Evolutionary conservation across 2,888 invertebrate genomes (phyloP).

Genomic region (Graphium colonna): DNA sequence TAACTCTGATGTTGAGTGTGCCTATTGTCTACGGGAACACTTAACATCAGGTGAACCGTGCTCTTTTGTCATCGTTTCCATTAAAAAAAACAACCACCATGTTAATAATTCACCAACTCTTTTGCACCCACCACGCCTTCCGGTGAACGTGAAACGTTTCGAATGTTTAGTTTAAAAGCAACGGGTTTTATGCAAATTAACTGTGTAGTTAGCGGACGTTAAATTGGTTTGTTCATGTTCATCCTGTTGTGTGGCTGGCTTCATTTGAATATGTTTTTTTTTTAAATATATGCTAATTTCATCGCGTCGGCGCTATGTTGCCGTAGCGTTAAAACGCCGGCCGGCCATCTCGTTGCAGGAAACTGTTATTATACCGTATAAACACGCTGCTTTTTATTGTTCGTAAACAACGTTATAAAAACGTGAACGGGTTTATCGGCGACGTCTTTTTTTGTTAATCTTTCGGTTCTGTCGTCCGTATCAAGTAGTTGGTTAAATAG

Average conservation of each 20-base stretch:
- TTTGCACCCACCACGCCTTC: conserved; percentile 21
- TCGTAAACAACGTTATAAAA: too few relatives aligned
- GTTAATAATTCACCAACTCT: conserved; percentile 28
- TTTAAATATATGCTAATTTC: conserved; percentile 8
- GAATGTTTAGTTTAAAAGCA: conserved; percentile 12
- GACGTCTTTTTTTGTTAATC: not conserved
- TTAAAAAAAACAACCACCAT: too few relatives aligned
- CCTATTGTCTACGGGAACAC: too few relatives aligned
- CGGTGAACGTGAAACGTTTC: conserved; percentile 5
- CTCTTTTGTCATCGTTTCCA: too few relatives aligned
- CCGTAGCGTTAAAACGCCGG: not conserved
- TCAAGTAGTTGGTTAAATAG: not conserved
- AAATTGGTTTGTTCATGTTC: conserved; percentile 18
- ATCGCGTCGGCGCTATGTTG: not conserved
- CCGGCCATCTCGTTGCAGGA: not conserved
- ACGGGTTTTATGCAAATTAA: conserved; percentile 18
- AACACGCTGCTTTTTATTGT: not conserved
- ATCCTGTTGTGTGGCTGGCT: conserved; percentile 13
- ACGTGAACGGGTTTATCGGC: too few relatives aligned
- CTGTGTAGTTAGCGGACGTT: conserved; percentile 16
- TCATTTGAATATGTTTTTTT: conserved; percentile 16
- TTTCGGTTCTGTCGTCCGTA: not conserved
- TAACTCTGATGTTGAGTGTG: too few relatives aligned
- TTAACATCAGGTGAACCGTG: too few relatives aligned
- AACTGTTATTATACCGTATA: not conserved